Evolutionary conservation across 2,888 invertebrate genomes (phyloP).

Genomic region (Micoletzkya japonica): DNA sequence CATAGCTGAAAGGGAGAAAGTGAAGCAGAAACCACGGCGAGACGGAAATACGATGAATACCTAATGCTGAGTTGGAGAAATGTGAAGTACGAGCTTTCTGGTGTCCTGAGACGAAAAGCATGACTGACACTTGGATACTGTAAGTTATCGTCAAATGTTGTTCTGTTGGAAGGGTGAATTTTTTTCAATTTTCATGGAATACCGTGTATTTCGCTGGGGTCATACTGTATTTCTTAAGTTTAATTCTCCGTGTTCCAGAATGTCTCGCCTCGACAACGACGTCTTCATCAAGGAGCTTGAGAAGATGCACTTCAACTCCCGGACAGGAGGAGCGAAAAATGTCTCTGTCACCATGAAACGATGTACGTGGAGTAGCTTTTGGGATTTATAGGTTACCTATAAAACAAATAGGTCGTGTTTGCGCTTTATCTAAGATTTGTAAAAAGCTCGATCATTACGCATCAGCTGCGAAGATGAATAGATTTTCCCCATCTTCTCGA

Average conservation of each 20-base stretch:
- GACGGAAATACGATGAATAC: neutral
- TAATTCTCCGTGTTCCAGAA: neutral
- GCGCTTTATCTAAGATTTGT: too few species aligned
- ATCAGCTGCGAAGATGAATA: too few species aligned
- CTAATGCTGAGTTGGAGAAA: too few species aligned
- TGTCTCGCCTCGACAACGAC: conserved; percentile 33
- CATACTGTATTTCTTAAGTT: neutral
- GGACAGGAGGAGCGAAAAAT: conserved; percentile 66
- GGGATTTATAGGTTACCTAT: too few species aligned
- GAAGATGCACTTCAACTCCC: conserved; percentile 84
- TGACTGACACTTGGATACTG: neutral
- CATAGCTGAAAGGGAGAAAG: too few species aligned
- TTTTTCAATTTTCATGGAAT: neutral
- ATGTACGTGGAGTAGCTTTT: conserved; percentile 76
- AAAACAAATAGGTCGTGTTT: too few species aligned
- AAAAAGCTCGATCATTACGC: too few species aligned
- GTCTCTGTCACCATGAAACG: conserved; percentile 88
- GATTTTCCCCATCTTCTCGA: too few species aligned
- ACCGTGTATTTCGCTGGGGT: neutral
- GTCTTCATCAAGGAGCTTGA: conserved; percentile 83
- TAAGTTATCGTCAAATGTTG: conserved; percentile 11
- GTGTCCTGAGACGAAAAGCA: neutral
- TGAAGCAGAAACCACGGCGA: neutral
- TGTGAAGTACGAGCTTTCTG: too few species aligned
- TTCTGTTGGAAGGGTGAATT: conserved; percentile 7